Evolutionary conservation across 2,113 vertebrate species (phyloP).

Genomic region (Vulpes lagopus): DNA sequence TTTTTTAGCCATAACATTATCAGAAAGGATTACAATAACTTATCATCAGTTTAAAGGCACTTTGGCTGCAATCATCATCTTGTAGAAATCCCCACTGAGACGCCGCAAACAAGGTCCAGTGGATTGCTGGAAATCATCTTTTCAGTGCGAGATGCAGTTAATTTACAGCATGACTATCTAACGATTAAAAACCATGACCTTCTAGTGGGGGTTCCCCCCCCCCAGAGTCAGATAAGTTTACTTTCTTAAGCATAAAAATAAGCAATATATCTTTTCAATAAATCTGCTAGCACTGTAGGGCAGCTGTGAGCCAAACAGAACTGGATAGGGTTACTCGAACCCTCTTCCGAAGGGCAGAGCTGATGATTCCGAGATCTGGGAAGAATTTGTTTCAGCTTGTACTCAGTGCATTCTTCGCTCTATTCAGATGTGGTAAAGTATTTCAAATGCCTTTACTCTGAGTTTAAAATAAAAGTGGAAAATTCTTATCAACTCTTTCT

Average conservation of each 20-base stretch:
- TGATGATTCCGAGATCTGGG: slow-evolving; percentile 77
- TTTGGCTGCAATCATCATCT: slow-evolving; percentile 69
- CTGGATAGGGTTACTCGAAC: slow-evolving; percentile 78
- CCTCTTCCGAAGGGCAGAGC: slow-evolving; percentile 64
- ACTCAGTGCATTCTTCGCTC: slow-evolving; percentile 79
- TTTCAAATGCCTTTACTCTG: slow-evolving; percentile 78
- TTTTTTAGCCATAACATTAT: slow-evolving; percentile 75
- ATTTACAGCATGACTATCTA: slow-evolving; percentile 59
- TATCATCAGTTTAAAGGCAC: slow-evolving; percentile 71
- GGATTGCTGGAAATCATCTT: slow-evolving; percentile 60
- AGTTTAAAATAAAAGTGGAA: slow-evolving; percentile 79
- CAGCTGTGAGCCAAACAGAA: slow-evolving; percentile 86
- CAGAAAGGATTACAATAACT: slow-evolving; percentile 81
- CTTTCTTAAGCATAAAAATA: slow-evolving; percentile 87
- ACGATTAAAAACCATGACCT: slow-evolving; percentile 79
- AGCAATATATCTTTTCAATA: slow-evolving; percentile 87
- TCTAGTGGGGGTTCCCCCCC: slow-evolving; percentile 49
- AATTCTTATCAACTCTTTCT: slow-evolving; percentile 79
- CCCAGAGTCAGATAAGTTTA: slow-evolving; percentile 78
- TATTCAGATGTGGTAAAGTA: slow-evolving; percentile 78
- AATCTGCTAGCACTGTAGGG: slow-evolving; percentile 86
- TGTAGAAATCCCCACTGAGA: slow-evolving; percentile 60
- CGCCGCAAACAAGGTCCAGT: slow-evolving; percentile 4
- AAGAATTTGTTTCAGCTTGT: slow-evolving; percentile 84
- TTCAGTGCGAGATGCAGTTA: slow-evolving; percentile 57